phyloP scores from a whole-genome alignment of 2,113 vertebrate species.

The Entelurus aequoreus region DNA sequence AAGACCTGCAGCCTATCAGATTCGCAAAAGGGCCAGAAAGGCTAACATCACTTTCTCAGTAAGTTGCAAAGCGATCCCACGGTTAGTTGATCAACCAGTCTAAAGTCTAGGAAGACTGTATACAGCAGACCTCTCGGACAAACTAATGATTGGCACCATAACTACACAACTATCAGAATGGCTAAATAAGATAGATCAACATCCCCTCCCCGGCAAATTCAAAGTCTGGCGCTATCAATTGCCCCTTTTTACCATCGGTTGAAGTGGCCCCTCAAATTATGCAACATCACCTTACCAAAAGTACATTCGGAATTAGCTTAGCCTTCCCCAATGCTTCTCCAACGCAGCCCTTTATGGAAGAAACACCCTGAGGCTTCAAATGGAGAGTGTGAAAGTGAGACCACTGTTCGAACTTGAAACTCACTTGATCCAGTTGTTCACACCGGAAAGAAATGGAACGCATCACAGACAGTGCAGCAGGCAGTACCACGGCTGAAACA shows the following conservation, averaged over 20 bases:
- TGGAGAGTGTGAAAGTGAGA: neutral
- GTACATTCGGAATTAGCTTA: neutral
- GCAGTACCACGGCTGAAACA: neutral
- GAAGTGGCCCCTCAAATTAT: neutral
- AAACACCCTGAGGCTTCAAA: neutral
- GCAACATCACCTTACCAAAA: neutral
- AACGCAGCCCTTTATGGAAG: neutral
- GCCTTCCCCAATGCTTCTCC: neutral
- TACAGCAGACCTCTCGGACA: neutral
- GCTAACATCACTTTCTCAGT: conserved; percentile 9
- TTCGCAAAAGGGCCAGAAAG: conserved; percentile 3
- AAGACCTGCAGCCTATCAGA: conserved; percentile 17
- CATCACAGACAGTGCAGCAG: neutral
- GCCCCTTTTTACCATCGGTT: neutral
- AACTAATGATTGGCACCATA: neutral
- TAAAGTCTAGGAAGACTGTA: neutral
- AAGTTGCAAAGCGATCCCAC: neutral
- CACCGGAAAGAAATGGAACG: neutral
- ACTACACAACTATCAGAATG: neutral
- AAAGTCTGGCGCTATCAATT: conserved; percentile 4
- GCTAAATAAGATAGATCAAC: neutral
- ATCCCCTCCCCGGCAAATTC: neutral
- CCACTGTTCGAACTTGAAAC: neutral
- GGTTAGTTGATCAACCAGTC: neutral
- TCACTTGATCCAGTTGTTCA: neutral